These are phyloP conservation scores for Platichthys stellatus DNA, from an alignment of 2,113 vertebrate species.

Conservation along the genomic window DNA sequence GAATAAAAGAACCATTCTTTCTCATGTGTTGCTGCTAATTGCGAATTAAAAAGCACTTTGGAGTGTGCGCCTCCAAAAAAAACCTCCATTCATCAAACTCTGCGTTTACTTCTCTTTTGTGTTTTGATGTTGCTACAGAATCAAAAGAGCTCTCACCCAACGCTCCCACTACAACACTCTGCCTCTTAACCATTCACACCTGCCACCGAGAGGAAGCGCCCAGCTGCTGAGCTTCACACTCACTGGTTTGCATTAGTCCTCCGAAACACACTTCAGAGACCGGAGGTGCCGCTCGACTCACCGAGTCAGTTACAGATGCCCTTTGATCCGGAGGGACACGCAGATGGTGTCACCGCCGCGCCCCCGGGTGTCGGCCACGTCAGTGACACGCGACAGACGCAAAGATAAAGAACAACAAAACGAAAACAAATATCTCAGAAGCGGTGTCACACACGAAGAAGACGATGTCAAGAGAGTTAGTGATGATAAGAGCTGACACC, in stretches of 20 bases:
- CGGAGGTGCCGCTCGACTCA: constrained; percentile 30
- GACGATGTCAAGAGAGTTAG: no score
- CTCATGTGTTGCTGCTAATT: neutral
- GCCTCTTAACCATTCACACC: constrained; percentile 16
- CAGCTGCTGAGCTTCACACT: constrained; percentile 55
- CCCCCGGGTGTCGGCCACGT: constrained; percentile 20
- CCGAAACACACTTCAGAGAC: constrained; percentile 32
- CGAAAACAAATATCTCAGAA: no score
- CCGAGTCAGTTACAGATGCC: constrained; percentile 23
- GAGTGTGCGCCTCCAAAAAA: neutral
- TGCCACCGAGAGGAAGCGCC: constrained; percentile 23
- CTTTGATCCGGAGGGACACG: constrained; percentile 41
- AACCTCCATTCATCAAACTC: neutral
- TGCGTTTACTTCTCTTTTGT: constrained; percentile 14
- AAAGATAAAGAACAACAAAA: no score
- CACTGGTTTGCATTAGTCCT: constrained; percentile 24
- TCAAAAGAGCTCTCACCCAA: constrained; percentile 11
- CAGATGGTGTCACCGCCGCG: neutral
- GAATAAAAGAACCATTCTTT: neutral
- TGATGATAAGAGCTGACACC: no score
- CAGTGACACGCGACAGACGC: neutral
- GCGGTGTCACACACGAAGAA: no score
- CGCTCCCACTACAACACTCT: neutral
- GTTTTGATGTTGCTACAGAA: neutral
- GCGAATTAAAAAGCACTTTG: neutral